These are phyloP conservation scores for Cyclina sinensis DNA, from an alignment of 1,140 invertebrate species.

Conservation along the genomic window DNA sequence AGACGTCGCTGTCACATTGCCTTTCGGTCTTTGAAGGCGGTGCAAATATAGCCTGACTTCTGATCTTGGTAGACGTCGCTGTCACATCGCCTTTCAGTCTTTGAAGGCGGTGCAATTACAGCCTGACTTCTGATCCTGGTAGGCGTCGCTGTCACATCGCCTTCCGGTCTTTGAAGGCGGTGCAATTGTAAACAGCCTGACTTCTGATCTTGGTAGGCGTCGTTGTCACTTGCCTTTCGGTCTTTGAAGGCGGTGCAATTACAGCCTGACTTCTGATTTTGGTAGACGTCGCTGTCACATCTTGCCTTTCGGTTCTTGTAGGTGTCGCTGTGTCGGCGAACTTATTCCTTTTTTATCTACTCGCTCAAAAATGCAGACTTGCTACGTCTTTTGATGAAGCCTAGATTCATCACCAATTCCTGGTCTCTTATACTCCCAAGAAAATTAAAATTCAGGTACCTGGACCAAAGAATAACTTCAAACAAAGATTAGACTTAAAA, in stretches of 20 bases:
- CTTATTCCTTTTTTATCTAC: neutral
- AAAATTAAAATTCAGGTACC: neutral
- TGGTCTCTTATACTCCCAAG: neutral
- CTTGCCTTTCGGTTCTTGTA: neutral
- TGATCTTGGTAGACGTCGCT: neutral
- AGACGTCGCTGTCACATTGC: constrained; percentile 6
- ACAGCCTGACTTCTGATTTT: neutral
- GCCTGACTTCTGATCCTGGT: neutral
- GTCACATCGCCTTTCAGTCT: too few relatives aligned
- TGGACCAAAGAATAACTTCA: too few relatives aligned
- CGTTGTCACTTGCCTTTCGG: too few relatives aligned
- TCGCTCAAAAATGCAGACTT: neutral
- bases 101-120: neutral
- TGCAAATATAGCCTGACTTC: neutral
- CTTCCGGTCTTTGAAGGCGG: neutral
- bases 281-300: neutral
- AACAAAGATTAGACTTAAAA: too few relatives aligned
- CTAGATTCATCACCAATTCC: neutral
- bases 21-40: neutral
- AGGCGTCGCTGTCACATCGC: neutral
- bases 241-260: neutral
- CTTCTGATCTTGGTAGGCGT: neutral
- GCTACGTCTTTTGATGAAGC: neutral
- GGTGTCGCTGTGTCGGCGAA: neutral
- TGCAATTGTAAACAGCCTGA: neutral